Evolutionary conservation across 2,888 invertebrate species (phyloP).

Genomic region (Microctonus brassicae): DNA sequence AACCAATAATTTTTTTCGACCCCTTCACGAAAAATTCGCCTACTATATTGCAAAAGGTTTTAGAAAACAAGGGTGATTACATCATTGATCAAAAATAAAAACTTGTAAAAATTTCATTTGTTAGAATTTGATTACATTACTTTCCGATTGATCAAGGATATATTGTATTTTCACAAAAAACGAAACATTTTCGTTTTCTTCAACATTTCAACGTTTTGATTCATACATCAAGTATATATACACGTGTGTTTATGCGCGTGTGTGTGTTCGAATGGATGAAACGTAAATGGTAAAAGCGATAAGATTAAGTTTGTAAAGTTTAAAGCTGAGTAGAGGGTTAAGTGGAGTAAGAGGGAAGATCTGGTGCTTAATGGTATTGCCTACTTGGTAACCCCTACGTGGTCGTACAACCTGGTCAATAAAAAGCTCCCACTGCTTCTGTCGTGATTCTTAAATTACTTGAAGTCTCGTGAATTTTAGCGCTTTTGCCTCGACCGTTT

Average conservation of each 20-base stretch:
- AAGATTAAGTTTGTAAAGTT: conserved; percentile 59
- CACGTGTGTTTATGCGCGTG: background rate
- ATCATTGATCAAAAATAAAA: too few species aligned
- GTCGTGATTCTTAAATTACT: conserved; percentile 16
- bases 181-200: too few species aligned
- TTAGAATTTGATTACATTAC: too few species aligned
- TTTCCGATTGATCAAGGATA: too few species aligned
- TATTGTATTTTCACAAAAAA: too few species aligned
- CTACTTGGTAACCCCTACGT: conserved; percentile 50
- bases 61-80: too few species aligned
- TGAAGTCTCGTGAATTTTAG: conserved; percentile 8
- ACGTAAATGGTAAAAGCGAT: conserved; percentile 45
- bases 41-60: too few species aligned
- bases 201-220: too few species aligned
- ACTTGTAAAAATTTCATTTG: too few species aligned
- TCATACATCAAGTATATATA: too few species aligned
- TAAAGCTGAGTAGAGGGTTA: conserved; percentile 21
- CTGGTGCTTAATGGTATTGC: conserved; percentile 59
- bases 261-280: conserved; percentile 17
- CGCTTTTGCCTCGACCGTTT: background rate
- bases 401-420: conserved; percentile 49
- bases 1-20: too few species aligned
- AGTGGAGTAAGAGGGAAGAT: conserved; percentile 28
- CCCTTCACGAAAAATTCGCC: too few species aligned
- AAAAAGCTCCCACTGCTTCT: conserved; percentile 47